phyloP scores from a whole-genome alignment of 2,888 invertebrate genomes.

The Philopedon plagiatum region DNA sequence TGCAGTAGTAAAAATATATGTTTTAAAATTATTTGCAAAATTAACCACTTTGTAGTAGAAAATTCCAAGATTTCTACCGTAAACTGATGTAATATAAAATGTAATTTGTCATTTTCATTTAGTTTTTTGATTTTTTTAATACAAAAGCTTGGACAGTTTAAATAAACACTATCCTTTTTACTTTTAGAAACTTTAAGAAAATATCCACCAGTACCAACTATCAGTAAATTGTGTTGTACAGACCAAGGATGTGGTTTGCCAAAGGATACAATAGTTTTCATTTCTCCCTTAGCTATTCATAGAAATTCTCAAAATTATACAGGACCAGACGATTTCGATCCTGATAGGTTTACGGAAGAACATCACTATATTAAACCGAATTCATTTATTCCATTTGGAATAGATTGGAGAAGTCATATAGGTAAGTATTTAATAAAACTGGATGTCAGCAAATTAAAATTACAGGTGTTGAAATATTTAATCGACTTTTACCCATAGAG shows the following conservation, averaged over 20 bases:
- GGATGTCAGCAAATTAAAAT: not conserved
- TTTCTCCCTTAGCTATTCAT: conserved; percentile 56
- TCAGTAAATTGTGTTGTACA: conserved; percentile 43
- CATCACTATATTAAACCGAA: conserved; percentile 42
- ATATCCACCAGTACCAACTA: conserved; percentile 54
- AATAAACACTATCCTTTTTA: not conserved
- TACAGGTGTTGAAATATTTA: too few species aligned
- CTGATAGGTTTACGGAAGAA: conserved; percentile 56
- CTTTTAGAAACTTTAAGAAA: conserved; percentile 58
- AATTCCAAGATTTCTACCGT: too few species aligned
- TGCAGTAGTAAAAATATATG: too few species aligned
- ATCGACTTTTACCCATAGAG: too few species aligned
- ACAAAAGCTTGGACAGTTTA: too few species aligned
- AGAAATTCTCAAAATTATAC: conserved; percentile 54
- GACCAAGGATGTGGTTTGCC: conserved; percentile 29
- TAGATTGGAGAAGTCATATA: conserved; percentile 39
- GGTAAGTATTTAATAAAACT: conserved; percentile 38
- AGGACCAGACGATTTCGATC: conserved; percentile 57
- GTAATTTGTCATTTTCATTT: too few species aligned
- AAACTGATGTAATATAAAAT: too few species aligned
- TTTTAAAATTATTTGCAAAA: too few species aligned
- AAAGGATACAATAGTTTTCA: conserved; percentile 49
- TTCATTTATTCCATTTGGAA: conserved; percentile 55
- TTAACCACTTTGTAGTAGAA: too few species aligned
- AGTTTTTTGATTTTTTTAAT: too few species aligned